Conservation (phyloP, 2,888 invertebrate species). For the Prosapia bicincta region DNA sequence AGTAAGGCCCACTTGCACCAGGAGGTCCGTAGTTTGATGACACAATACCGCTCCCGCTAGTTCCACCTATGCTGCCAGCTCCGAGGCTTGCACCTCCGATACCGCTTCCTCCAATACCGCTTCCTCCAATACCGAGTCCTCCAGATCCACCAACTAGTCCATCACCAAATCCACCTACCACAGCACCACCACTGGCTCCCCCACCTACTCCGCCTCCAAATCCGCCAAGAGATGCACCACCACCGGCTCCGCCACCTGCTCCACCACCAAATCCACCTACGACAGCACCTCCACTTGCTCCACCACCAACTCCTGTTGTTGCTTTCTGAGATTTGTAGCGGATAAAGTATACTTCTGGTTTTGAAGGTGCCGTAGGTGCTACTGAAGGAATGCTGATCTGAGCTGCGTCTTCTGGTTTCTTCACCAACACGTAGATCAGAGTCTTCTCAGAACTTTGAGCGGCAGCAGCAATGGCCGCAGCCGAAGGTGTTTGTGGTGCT, state of each 20-base stretch:
- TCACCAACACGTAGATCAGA: slow-evolving; percentile 82
- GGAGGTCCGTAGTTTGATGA: slow-evolving; percentile 41
- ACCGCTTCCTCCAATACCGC: slow-evolving; percentile 25
- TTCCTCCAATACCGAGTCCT: slow-evolving; percentile 42
- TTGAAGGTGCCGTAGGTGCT: slow-evolving; percentile 78
- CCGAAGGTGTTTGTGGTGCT: slow-evolving; percentile 75
- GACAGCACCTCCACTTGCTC: slow-evolving; percentile 45
- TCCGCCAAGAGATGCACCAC: slow-evolving; percentile 40
- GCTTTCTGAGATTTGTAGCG: slow-evolving; percentile 67
- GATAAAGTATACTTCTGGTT: slow-evolving; percentile 90
- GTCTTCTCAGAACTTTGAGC: slow-evolving; percentile 82
- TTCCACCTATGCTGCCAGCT: slow-evolving; percentile 16
- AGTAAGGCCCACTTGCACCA: slow-evolving; percentile 40
- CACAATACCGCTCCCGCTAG: slow-evolving; percentile 25
- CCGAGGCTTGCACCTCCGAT: slow-evolving; percentile 21
- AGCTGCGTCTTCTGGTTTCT: slow-evolving; percentile 81
- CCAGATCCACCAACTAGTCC: slow-evolving; percentile 38
- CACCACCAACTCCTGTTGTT: slow-evolving; percentile 46
- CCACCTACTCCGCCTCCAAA: slow-evolving; percentile 42
- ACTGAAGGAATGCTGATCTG: slow-evolving; percentile 74
- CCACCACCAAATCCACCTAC: slow-evolving; percentile 42
- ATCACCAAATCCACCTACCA: slow-evolving; percentile 42
- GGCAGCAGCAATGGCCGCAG: slow-evolving; percentile 74
- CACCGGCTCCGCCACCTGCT: slow-evolving; percentile 41
- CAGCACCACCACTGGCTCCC: slow-evolving; percentile 42